A percentile compares a stretch with the other conserved stretches of the same genome.
phyloP scores from a whole-genome alignment of 1,140 invertebrate species.

The Maniola jurtina region DNA sequence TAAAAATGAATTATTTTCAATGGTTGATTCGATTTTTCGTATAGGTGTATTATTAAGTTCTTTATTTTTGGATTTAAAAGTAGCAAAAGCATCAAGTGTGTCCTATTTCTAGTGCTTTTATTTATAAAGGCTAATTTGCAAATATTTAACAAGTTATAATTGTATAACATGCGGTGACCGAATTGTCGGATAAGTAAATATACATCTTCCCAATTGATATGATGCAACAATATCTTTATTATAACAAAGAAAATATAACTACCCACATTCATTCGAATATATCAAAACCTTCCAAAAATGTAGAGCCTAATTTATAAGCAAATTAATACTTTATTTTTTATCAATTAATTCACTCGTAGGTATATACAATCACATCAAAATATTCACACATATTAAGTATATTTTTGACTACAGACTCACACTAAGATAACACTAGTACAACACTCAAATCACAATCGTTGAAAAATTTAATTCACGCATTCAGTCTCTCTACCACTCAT shows the following conservation, averaged over 20 bases:
- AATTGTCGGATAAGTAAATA: slow-evolving; percentile 16
- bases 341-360: not conserved
- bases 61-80: not conserved
- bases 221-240: slow-evolving; percentile 18
- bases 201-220: slow-evolving; percentile 19
- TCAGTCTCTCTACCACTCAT: too few species aligned
- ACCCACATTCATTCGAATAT: not conserved
- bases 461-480: too few species aligned
- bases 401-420: too few species aligned
- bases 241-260: not conserved
- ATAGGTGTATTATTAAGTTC: too few species aligned
- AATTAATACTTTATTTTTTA: slow-evolving; percentile 1
- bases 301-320: not conserved
- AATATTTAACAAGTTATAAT: slow-evolving; percentile 26
- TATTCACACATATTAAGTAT: not conserved
- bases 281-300: not conserved
- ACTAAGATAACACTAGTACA: too few species aligned
- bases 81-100: slow-evolving; percentile 26
- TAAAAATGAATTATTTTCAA: not conserved
- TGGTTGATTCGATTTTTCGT: not conserved
- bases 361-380: slow-evolving; percentile 2
- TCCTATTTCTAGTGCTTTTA: slow-evolving; percentile 30
- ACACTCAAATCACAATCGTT: too few species aligned
- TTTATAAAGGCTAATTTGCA: slow-evolving; percentile 22
- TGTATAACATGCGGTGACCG: slow-evolving; percentile 17